Percentiles rank a stretch among this genome's conserved stretches.
Evolutionary conservation across 2,888 invertebrate genomes (phyloP).

Genomic region (Acrobasis repandana): DNA sequence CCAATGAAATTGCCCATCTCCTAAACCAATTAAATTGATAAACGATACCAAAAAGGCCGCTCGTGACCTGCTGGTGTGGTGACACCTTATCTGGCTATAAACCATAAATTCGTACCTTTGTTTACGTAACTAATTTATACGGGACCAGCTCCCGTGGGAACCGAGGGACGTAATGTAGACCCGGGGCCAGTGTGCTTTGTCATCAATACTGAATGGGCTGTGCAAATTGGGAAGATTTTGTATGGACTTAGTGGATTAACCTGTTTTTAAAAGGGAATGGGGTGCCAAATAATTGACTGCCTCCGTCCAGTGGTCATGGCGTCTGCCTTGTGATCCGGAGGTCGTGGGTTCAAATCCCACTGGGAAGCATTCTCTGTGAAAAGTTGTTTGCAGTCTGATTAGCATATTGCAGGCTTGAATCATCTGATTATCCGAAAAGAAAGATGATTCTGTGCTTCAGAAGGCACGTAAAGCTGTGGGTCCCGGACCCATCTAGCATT

Average conservation of each 20-base stretch:
- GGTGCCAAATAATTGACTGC: background rate
- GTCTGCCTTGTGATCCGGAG: no score
- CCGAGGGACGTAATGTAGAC: background rate
- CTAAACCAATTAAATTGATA: conserved; percentile 22
- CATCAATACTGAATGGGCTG: conserved; percentile 6
- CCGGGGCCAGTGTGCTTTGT: conserved; percentile 1
- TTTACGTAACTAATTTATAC: conserved; percentile 37
- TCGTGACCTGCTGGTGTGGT: conserved; percentile 7
- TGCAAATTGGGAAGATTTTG: background rate
- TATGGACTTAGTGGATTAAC: background rate
- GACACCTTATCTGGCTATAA: conserved; percentile 27
- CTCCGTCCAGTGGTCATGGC: no score
- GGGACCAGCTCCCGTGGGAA: conserved; percentile 24
- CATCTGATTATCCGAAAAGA: no score
- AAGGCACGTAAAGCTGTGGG: no score
- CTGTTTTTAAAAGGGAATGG: background rate
- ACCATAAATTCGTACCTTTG: conserved; percentile 39
- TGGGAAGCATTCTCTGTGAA: no score
- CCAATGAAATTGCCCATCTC: conserved; percentile 11
- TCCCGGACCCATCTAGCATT: no score
- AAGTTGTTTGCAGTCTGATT: no score
- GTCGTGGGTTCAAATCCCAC: no score
- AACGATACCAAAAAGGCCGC: conserved; percentile 19
- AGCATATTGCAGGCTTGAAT: no score
- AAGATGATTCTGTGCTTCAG: no score